These are phyloP conservation scores for Mustelus asterias DNA, from an alignment of 2,113 vertebrate species.

Conservation along the genomic window DNA sequence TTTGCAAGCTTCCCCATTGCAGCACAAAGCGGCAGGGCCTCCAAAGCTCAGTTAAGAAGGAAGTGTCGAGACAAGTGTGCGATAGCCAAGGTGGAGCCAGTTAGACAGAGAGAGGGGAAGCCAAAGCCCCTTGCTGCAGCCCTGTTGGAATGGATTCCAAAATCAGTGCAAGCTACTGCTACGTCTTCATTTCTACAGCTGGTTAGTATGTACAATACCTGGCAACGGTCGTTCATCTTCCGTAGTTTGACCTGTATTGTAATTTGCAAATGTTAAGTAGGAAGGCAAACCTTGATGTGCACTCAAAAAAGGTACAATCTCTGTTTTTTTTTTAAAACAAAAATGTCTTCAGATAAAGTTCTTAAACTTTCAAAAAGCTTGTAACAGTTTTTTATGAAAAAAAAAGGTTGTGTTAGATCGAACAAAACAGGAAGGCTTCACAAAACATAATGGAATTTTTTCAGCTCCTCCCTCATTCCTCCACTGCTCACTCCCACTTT, in stretches of 20 bases:
- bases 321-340: background rate
- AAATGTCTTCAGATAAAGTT: background rate
- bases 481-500: background rate
- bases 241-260: constrained; percentile 77
- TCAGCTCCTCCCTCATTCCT: background rate
- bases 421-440: background rate
- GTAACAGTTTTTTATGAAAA: background rate
- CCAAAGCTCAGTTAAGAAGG: constrained; percentile 33
- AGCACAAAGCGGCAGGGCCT: constrained; percentile 43
- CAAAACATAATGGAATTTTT: background rate
- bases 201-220: constrained; percentile 71
- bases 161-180: constrained; percentile 3
- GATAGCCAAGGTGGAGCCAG: constrained; percentile 45
- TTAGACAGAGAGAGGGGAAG: constrained; percentile 35
- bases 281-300: constrained; percentile 42
- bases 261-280: constrained; percentile 74
- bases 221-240: constrained; percentile 80
- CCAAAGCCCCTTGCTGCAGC: constrained; percentile 30
- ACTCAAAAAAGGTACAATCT: background rate
- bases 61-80: constrained; percentile 26
- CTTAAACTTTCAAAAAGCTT: background rate
- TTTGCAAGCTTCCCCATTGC: constrained; percentile 51
- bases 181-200: constrained; percentile 32
- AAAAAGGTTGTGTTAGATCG: background rate
- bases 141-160: constrained; percentile 39